Base-by-base conservation (phyloP, 2,797 vertebrate genomes). In the Xyrichtys novacula region DNA sequence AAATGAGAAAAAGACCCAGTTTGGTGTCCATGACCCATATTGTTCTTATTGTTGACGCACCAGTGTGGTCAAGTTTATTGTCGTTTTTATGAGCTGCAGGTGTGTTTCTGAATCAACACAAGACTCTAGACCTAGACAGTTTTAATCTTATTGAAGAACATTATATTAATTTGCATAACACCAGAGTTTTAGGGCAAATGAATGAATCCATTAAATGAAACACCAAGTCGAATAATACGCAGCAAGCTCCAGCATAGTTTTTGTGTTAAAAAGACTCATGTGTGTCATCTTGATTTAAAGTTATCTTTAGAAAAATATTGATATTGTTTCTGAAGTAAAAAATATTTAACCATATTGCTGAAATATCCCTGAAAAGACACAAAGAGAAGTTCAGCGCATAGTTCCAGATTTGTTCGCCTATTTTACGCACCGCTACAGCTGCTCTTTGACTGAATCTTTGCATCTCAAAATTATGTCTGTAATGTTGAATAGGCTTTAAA, bases 401-500 rank as follows among this genome's bases (percentile, higher is more conserved):
- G 36, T 59, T 72, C 59, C 54, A 61, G 23, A 29, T 78, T 74
- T 81, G 16, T 52, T 73, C 34, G 55, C 46, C 64, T 47, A 1
- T 79, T 91, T 93, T 92, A 87, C 81, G 86, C 85, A 91, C 76
- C 34, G 75, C 65, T 52, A 3, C 77, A 80, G 58, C 42, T 59
- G 80, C 78, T 66, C 65, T 77, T 42, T 50, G 53, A 42, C 64
- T 59, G 55, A 66, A 55, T 67, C 60, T 72, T 44, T 58, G 57
- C n/a, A 8, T 68, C 88, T 92, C 80, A 89, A 93, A 95, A 92
- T 89, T 90, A 92, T 85, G 94, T 96, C 92, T 93, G 90, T 94
- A 90, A 85, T 89, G 92, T 92, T 93, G 93, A 96, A 93, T 91
- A 88, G 92, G 88, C 92, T 96, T 97, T 96, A 95, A 96, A 97